phyloP scores from a whole-genome alignment of 1,140 invertebrate species.

The Saccostrea cuccullata region DNA sequence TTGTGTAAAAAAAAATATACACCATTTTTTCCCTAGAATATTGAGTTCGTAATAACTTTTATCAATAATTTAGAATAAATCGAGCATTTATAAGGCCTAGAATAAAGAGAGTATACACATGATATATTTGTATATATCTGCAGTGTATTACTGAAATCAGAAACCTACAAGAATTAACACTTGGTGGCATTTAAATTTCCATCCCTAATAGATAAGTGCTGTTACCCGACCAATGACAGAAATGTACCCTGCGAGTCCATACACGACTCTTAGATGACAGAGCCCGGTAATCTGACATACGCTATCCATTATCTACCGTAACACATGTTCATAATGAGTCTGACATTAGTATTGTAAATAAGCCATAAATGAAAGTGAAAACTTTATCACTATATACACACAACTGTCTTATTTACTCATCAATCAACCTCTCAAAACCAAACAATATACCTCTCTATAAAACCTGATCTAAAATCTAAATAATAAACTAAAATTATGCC shows the following conservation, averaged over 20 bases:
- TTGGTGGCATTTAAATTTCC: not conserved
- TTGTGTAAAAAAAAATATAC: too few species aligned
- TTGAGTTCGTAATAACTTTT: not conserved
- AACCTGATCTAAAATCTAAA: too few species aligned
- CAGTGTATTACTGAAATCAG: conserved; percentile 11
- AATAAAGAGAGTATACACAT: too few species aligned
- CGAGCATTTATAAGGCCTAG: not conserved
- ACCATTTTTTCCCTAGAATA: too few species aligned
- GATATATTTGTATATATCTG: not conserved
- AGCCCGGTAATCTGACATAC: not conserved
- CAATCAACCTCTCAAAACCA: not conserved
- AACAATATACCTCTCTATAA: not conserved
- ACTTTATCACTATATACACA: not conserved
- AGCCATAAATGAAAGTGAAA: conserved; percentile 1
- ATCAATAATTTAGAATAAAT: conserved; percentile 3
- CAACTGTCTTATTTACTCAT: not conserved
- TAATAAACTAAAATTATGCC: not conserved
- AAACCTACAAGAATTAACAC: conserved; percentile 1
- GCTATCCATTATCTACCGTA: not conserved
- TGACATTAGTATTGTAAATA: not conserved
- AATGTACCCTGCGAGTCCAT: not conserved
- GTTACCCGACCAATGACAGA: not conserved
- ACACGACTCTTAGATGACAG: not conserved
- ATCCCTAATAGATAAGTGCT: not conserved
- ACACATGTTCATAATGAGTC: conserved; percentile 5